These are phyloP conservation scores for Neoaliturus tenellus DNA, from an alignment of 2,888 invertebrate genomes.

Conservation along the genomic window DNA sequence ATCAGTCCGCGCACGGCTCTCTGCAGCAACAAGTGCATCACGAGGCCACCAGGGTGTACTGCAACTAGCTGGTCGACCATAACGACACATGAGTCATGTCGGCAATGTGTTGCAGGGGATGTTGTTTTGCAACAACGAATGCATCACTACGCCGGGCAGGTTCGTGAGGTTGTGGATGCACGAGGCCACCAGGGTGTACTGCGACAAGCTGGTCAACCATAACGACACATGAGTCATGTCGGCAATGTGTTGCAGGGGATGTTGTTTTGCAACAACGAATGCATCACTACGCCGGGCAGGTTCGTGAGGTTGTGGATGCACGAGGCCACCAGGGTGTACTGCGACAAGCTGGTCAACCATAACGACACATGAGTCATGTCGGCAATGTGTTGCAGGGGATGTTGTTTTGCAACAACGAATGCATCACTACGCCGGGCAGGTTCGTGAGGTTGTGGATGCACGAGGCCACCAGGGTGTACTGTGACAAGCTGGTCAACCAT, in stretches of 20 bases:
- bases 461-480: conserved; percentile 93
- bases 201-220: conserved; percentile 92
- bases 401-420: conserved; percentile 87
- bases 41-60: conserved; percentile 93
- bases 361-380: no score
- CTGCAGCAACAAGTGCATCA: no score
- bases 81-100: no score
- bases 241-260: conserved; percentile 86
- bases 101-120: conserved; percentile 86
- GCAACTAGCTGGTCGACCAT: conserved; percentile 92
- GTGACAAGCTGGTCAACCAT: conserved; percentile 92
- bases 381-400: conserved; percentile 86
- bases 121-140: conserved; percentile 87
- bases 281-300: conserved; percentile 81
- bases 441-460: conserved; percentile 92
- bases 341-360: conserved; percentile 92
- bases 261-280: conserved; percentile 87
- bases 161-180: conserved; percentile 92
- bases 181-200: conserved; percentile 93
- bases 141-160: conserved; percentile 81
- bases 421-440: conserved; percentile 81
- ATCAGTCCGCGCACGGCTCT: no score
- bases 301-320: conserved; percentile 92
- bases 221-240: no score
- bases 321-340: conserved; percentile 93